Conservation (phyloP, 2,888 invertebrate genomes). For the Melieria crassipennis region DNA sequence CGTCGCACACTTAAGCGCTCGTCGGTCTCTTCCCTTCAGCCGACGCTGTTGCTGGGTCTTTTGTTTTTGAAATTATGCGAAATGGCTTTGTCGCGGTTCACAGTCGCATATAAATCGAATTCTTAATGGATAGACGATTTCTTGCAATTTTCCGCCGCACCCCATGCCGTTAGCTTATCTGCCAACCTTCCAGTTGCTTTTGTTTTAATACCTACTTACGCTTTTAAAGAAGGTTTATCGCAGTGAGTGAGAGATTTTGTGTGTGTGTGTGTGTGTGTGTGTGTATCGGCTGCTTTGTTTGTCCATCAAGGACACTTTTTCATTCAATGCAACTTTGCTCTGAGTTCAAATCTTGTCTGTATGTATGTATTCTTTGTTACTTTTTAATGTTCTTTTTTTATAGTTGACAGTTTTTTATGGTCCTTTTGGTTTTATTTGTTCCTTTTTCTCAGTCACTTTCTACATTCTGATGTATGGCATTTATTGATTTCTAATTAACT, state of each 20-base stretch:
- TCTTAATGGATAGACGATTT: slow-evolving; percentile 15
- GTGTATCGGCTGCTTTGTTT: too few relatives aligned
- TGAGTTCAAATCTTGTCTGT: not conserved
- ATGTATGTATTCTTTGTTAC: not conserved
- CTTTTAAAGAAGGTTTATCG: not conserved
- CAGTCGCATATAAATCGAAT: slow-evolving; percentile 36
- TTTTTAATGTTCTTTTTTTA: slow-evolving; percentile 1
- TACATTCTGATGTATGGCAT: not conserved
- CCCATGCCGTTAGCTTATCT: not conserved
- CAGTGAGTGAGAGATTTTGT: too few relatives aligned
- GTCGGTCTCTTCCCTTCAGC: too few relatives aligned
- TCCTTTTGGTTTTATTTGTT: not conserved
- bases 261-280: too few relatives aligned
- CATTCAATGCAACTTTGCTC: not conserved
- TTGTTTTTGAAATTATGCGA: too few relatives aligned
- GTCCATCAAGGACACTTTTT: too few relatives aligned
- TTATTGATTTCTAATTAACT: slow-evolving; percentile 17
- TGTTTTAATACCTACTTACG: not conserved
- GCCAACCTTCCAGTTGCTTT: not conserved
- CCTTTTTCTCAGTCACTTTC: not conserved
- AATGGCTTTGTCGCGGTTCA: not conserved
- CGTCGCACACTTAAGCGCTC: too few relatives aligned
- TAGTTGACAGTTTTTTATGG: not conserved
- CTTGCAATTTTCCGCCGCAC: not conserved
- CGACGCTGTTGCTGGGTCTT: too few relatives aligned